A percentile compares a stretch with the other conserved stretches of the same genome.
Conservation (phyloP, 2,888 invertebrate species). For the Pseudanteris insignis region DNA sequence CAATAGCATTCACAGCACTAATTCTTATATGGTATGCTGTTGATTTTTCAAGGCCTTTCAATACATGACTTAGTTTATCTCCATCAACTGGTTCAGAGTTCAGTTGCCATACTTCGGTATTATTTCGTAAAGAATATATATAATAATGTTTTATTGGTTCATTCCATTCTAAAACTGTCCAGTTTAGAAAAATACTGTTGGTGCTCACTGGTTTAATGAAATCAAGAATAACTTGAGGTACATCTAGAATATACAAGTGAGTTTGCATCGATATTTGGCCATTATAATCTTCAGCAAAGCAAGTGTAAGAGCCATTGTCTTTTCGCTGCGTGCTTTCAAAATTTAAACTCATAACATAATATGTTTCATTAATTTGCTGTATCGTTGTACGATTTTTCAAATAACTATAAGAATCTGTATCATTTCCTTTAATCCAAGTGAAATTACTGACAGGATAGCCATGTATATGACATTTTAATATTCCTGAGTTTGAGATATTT, state of each 20-base stretch:
- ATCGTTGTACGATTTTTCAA: slow-evolving; percentile 62
- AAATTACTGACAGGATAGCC: slow-evolving; percentile 71
- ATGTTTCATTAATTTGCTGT: slow-evolving; percentile 69
- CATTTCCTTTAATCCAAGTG: slow-evolving; percentile 72
- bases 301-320: slow-evolving; percentile 77
- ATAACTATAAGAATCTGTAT: slow-evolving; percentile 63
- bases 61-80: slow-evolving; percentile 75
- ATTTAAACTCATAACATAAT: slow-evolving; percentile 70
- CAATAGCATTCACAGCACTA: slow-evolving; percentile 74
- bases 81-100: slow-evolving; percentile 72
- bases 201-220: slow-evolving; percentile 80
- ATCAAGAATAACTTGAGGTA: slow-evolving; percentile 77
- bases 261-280: slow-evolving; percentile 67
- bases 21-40: slow-evolving; percentile 77
- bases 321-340: slow-evolving; percentile 72
- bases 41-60: slow-evolving; percentile 73
- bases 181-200: slow-evolving; percentile 80
- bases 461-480: slow-evolving; percentile 70
- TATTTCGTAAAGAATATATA: slow-evolving; percentile 69
- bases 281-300: slow-evolving; percentile 60
- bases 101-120: slow-evolving; percentile 70
- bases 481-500: slow-evolving; percentile 68
- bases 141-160: slow-evolving; percentile 73
- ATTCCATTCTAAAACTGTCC: slow-evolving; percentile 83
- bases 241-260: slow-evolving; percentile 73